Evolutionary conservation across 2,113 vertebrate genomes (phyloP).

Genomic region (Solenodon paradoxus): DNA sequence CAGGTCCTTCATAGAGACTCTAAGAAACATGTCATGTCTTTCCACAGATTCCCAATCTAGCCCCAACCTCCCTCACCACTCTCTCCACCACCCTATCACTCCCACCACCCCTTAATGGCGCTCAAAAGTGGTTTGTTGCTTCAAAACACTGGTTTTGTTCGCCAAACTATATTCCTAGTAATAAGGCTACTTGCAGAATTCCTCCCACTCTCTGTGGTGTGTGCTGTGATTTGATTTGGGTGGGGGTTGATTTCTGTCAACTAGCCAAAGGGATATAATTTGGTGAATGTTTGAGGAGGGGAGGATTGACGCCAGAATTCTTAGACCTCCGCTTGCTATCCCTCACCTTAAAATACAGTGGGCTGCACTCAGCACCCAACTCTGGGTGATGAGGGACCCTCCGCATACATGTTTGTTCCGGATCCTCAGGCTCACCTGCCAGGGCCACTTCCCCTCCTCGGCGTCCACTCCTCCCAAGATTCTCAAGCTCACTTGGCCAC

Average conservation of each 20-base stretch:
- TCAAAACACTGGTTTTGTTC: background rate
- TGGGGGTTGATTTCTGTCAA: background rate
- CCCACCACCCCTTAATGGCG: background rate
- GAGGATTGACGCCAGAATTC: background rate
- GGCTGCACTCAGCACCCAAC: constrained; percentile 77
- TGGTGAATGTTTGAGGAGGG: background rate
- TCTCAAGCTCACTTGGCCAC: constrained; percentile 25
- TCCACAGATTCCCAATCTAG: background rate
- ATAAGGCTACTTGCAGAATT: background rate
- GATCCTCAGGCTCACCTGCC: constrained; percentile 85
- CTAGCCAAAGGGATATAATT: too few species aligned
- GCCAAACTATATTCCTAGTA: background rate
- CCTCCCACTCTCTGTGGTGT: fast-evolving
- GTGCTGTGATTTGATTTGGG: background rate
- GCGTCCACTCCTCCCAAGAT: background rate
- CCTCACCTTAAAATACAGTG: constrained; percentile 72
- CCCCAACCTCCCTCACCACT: background rate
- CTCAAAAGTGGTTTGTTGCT: too few species aligned
- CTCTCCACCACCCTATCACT: background rate
- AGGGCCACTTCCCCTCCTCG: constrained; percentile 77
- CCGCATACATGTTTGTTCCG: constrained; percentile 77
- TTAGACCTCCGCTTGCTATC: fast-evolving
- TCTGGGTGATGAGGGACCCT: constrained; percentile 80
- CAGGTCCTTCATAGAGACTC: background rate
- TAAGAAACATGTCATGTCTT: background rate